Evolutionary conservation across 2,797 vertebrate genomes (phyloP), one percentile per base, ranked within the genome.

Genomic region (Amblyraja radiata): DNA sequence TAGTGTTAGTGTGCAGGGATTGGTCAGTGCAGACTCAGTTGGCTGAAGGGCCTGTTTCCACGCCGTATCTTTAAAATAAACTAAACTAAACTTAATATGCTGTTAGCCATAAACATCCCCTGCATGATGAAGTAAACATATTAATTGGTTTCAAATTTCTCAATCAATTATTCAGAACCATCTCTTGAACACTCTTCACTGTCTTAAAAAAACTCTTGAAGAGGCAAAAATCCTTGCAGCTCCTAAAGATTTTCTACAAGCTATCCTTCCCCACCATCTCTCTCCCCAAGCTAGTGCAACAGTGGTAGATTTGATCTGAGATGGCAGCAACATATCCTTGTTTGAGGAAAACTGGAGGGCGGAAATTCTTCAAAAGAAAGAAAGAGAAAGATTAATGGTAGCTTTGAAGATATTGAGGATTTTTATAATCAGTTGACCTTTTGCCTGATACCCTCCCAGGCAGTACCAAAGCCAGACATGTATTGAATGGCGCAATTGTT

Each of bases 211-310:
- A 88, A 18, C 61, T 68, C 23, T 88, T 86, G 61, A 86, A 63
- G 28, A 86, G 28, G 84, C 84, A 88, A 18, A 68, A 92, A 76
- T 76, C 9, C 36, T 92, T 92, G 71, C 90, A 92, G 90, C 90
- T 92, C 71, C 39, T 14, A 36, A 76, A 92, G 68, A 58, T 76
- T 6, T 58, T 58, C 39, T 21, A 58, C 90, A 39, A 4, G 14
- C 90, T 36, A 36, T n/a, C 28, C 79, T 46, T 36, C 36, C 79
- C n/a, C 79, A 39, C 10, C 32, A 36, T 10, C 28, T 21, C 36
- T 1, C 79, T 46, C 36, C 71, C 39, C 71, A 46, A 91, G 68
- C 32, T 74, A 81, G 39, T 91, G 39, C n/a, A 71, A 92, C 39
- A 76, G 90, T n/a, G 36, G 28, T 25, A 76, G 46, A n/a, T 71